phyloP scores from a whole-genome alignment of 2,113 vertebrate genomes.

The Neolamprologus cancellatus region DNA sequence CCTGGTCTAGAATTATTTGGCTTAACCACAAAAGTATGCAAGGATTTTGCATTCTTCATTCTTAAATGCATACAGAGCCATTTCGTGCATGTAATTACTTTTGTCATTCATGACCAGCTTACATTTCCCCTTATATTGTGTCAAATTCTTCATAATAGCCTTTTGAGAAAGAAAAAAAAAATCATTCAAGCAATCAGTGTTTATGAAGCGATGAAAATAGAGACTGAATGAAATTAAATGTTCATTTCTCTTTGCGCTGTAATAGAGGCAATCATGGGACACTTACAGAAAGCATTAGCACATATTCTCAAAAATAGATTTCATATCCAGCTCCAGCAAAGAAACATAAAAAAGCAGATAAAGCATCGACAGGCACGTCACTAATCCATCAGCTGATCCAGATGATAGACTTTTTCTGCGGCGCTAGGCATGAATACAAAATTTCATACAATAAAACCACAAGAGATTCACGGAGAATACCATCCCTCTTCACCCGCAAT shows the following conservation, averaged over 20 bases:
- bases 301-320: not conserved
- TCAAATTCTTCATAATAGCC: not conserved
- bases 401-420: not conserved
- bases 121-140: not conserved
- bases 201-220: slow-evolving; percentile 16
- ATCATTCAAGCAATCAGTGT: slow-evolving; percentile 8
- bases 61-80: not conserved
- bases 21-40: not conserved
- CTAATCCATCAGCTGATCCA: not conserved
- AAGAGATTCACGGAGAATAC: not conserved
- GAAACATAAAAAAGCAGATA: not conserved
- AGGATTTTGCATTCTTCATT: not conserved
- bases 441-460: slow-evolving; percentile 1
- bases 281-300: not conserved
- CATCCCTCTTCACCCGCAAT: not conserved
- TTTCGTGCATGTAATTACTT: slow-evolving; percentile 19
- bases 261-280: not conserved
- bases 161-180: not conserved
- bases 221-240: not conserved
- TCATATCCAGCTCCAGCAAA: not conserved
- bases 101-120: not conserved
- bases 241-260: not conserved
- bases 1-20: not conserved
- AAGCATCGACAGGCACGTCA: not conserved
- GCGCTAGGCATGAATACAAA: not conserved